Conservation (phyloP, 1,140 invertebrate species). For the Atta texana region DNA sequence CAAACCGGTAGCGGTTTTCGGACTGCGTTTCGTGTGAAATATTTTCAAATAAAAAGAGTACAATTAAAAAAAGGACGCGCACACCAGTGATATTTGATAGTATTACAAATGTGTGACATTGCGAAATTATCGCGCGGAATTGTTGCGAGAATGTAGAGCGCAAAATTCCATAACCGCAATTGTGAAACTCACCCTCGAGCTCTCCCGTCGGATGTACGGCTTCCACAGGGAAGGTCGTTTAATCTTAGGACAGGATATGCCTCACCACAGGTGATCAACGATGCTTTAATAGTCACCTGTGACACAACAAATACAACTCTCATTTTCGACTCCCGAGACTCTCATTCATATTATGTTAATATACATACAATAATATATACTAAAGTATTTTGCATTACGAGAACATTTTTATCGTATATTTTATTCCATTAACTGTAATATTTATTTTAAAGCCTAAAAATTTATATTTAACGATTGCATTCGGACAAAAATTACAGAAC, state of each 20-base stretch:
- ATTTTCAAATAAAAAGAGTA: conserved; percentile 38
- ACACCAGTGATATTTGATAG: conserved; percentile 7
- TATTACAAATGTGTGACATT: neutral
- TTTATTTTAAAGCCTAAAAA: too few relatives aligned
- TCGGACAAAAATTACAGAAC: too few relatives aligned
- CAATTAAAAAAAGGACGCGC: conserved; percentile 40
- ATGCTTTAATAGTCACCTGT: conserved; percentile 29
- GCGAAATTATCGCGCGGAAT: conserved; percentile 63
- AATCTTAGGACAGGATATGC: neutral
- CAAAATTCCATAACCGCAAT: conserved; percentile 34
- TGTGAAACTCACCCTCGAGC: conserved; percentile 48
- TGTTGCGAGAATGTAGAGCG: neutral
- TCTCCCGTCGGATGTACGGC: conserved; percentile 9
- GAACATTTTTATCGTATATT: neutral
- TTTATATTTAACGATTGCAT: too few relatives aligned
- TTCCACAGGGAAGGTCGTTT: conserved; percentile 24
- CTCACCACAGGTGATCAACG: conserved; percentile 22
- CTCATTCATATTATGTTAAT: conserved; percentile 28
- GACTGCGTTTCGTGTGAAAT: conserved; percentile 20
- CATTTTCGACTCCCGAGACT: neutral
- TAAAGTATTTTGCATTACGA: neutral
- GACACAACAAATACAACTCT: conserved; percentile 23
- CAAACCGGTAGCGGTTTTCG: conserved; percentile 2
- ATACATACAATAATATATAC: neutral
- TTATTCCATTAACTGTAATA: too few relatives aligned